A percentile compares a stretch with the other conserved stretches of the same genome.
phyloP scores from a whole-genome alignment of 2,888 invertebrate species.

The Netelia inedita region DNA sequence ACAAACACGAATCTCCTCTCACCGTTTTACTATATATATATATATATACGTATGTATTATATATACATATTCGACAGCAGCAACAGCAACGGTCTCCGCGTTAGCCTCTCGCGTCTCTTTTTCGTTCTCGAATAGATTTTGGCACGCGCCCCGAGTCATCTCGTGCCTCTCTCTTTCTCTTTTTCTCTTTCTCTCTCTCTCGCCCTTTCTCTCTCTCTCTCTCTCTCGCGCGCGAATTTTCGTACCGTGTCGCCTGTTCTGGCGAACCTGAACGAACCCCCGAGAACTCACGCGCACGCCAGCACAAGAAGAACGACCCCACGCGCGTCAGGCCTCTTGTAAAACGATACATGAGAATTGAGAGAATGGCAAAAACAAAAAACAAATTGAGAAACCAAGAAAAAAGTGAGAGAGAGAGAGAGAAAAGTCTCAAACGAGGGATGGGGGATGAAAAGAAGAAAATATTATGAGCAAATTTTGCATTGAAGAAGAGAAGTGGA shows the following conservation, averaged over 20 bases:
- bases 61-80: conserved; percentile 49
- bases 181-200: neutral
- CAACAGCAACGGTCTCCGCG: conserved; percentile 49
- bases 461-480: neutral
- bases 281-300: conserved; percentile 46
- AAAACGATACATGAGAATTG: conserved; percentile 61
- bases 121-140: conserved; percentile 68
- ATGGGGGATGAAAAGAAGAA: conserved; percentile 15
- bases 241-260: conserved; percentile 56
- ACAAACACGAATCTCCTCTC: conserved; percentile 49
- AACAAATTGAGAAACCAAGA: conserved; percentile 20
- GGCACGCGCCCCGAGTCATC: conserved; percentile 62
- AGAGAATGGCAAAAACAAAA: conserved; percentile 54
- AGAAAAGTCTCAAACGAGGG: conserved; percentile 31
- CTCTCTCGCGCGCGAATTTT: conserved; percentile 29
- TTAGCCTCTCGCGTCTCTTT: conserved; percentile 47
- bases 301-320: conserved; percentile 44
- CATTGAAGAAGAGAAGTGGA: neutral
- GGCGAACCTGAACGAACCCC: conserved; percentile 65
- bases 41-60: neutral
- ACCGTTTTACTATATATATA: conserved; percentile 33
- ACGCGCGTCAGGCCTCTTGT: conserved; percentile 57
- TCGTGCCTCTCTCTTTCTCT: conserved; percentile 39
- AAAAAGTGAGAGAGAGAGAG: conserved; percentile 18
- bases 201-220: conserved; percentile 21